These are phyloP conservation scores for Melanophora roralis DNA, from an alignment of 2,888 invertebrate species.

Conservation along the genomic window DNA sequence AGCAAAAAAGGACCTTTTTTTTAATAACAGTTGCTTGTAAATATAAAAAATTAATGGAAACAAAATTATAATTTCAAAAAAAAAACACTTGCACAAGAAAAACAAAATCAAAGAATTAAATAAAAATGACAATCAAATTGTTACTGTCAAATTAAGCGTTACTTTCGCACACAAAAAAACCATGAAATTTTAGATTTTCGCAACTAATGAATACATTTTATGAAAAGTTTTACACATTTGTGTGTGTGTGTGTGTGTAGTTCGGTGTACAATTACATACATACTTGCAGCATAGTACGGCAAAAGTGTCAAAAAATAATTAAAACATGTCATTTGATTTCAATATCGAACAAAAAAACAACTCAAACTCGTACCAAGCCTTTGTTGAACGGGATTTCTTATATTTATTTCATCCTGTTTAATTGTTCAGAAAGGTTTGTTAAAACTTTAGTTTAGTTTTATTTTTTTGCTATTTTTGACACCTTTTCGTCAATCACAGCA, in stretches of 20 bases:
- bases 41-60: slow-evolving; percentile 48
- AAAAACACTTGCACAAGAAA: not conserved
- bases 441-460: not conserved
- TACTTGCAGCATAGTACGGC: slow-evolving; percentile 46
- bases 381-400: slow-evolving; percentile 25
- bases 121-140: slow-evolving; percentile 52
- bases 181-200: slow-evolving; percentile 51
- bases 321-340: slow-evolving; percentile 54
- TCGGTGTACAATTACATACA: slow-evolving; percentile 41
- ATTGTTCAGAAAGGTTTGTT: slow-evolving; percentile 32
- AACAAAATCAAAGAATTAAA: not conserved
- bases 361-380: slow-evolving; percentile 1
- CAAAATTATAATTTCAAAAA: slow-evolving; percentile 48
- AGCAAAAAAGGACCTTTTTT: not conserved
- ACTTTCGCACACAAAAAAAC: slow-evolving; percentile 36
- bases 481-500: slow-evolving; percentile 53
- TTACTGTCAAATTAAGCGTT: slow-evolving; percentile 30
- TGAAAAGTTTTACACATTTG: slow-evolving; percentile 8
- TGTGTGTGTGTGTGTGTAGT: not conserved
- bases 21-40: slow-evolving; percentile 27
- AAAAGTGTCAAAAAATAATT: slow-evolving; percentile 54
- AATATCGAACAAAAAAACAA: slow-evolving; percentile 28
- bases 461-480: slow-evolving; percentile 39
- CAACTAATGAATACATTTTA: slow-evolving; percentile 18
- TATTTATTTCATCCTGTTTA: not conserved